Percentiles rank a stretch among this genome's conserved stretches.
Conservation (phyloP, 2,113 vertebrate species). For the Cryptomyrus ogoouensis region DNA sequence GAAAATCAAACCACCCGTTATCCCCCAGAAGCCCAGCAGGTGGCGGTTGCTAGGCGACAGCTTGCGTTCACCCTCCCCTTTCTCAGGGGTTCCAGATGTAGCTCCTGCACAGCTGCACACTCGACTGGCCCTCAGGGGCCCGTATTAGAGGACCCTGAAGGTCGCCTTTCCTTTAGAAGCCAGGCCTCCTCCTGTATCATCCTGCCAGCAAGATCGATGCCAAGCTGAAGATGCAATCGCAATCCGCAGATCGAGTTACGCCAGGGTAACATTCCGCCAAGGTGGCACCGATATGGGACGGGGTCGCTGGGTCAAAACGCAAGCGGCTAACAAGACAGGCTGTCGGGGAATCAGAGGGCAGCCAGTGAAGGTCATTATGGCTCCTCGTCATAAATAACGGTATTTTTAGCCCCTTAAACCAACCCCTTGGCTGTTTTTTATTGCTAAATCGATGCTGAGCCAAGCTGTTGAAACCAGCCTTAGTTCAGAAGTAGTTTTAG, state of each 20-base stretch:
- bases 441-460: neutral
- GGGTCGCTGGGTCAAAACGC: neutral
- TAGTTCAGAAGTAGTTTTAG: neutral
- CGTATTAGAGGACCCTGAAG: neutral
- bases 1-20: neutral
- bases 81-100: neutral
- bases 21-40: constrained; percentile 17
- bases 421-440: neutral
- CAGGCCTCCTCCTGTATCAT: neutral
- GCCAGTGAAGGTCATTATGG: neutral
- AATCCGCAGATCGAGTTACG: neutral
- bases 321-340: neutral
- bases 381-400: neutral
- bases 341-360: neutral
- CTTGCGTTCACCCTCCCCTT: constrained; percentile 23
- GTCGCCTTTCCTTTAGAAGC: neutral
- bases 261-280: neutral
- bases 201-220: neutral
- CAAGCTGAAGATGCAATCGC: neutral
- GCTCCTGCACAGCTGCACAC: neutral
- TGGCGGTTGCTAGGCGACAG: constrained; percentile 30
- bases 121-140: neutral
- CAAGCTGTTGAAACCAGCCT: neutral
- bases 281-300: neutral
- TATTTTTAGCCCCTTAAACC: neutral